Percentiles rank a stretch among this genome's conserved stretches.
phyloP scores from a whole-genome alignment of 2,113 vertebrate species.

The Rhodinocichla rosea region DNA sequence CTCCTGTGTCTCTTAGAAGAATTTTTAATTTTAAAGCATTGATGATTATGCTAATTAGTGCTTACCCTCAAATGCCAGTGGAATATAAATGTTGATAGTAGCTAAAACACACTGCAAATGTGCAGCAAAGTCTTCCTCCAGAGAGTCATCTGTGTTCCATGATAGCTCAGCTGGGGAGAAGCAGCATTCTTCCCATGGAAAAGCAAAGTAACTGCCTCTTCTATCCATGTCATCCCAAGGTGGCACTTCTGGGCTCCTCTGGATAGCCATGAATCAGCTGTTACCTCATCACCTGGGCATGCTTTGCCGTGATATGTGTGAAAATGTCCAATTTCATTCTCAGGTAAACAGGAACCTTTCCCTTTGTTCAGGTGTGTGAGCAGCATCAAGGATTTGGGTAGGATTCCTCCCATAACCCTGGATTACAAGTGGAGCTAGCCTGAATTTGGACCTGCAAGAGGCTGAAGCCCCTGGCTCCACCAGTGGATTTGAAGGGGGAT shows the following conservation, averaged over 20 bases:
- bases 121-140: neutral
- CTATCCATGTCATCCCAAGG: neutral
- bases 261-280: neutral
- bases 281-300: neutral
- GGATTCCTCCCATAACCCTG: neutral
- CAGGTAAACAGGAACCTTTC: neutral
- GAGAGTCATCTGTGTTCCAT: neutral
- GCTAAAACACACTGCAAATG: conserved; percentile 42
- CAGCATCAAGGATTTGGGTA: neutral
- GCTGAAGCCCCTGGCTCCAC: neutral
- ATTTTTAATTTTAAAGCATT: conserved; percentile 39
- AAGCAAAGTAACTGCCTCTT: neutral
- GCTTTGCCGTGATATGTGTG: neutral
- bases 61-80: conserved; percentile 46
- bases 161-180: conserved; percentile 27
- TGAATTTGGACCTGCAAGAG: neutral
- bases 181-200: neutral
- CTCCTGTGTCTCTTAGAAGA: conserved; percentile 12
- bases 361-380: neutral
- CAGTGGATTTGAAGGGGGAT: neutral
- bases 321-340: neutral
- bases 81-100: conserved; percentile 55
- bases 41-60: conserved; percentile 42
- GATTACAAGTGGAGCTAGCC: neutral
- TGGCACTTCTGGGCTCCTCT: neutral